phyloP scores from a whole-genome alignment of 2,888 invertebrate genomes.

The Amiota communis region DNA sequence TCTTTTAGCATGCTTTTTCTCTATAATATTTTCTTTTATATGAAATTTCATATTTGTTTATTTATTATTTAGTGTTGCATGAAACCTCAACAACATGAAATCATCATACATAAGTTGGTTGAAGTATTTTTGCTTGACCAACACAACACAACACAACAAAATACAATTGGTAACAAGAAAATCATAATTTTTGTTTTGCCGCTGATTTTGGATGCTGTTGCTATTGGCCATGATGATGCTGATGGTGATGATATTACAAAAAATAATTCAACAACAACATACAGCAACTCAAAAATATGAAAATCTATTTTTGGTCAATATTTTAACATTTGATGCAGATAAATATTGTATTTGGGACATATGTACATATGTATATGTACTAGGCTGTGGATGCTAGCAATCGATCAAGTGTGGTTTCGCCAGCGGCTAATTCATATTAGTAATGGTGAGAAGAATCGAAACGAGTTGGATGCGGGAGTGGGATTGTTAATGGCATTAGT shows the following conservation, averaged over 20 bases:
- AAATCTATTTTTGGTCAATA: constrained; percentile 17
- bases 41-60: not conserved
- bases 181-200: not conserved
- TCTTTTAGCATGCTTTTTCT: not conserved
- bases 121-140: not conserved
- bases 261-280: not conserved
- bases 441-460: too few species aligned
- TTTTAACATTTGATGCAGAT: not conserved
- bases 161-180: not conserved
- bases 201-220: not conserved
- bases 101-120: not conserved
- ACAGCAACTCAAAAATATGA: not conserved
- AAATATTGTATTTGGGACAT: too few species aligned
- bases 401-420: too few species aligned
- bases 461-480: too few species aligned
- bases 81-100: not conserved
- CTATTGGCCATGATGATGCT: not conserved
- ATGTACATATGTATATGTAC: too few species aligned
- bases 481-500: too few species aligned
- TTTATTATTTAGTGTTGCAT: not conserved
- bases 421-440: too few species aligned
- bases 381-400: too few species aligned
- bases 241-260: not conserved
- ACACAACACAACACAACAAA: not conserved
- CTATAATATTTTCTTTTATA: not conserved